These are phyloP conservation scores for Caranx ignobilis DNA, from an alignment of 2,113 vertebrate species.

Conservation along the genomic window DNA sequence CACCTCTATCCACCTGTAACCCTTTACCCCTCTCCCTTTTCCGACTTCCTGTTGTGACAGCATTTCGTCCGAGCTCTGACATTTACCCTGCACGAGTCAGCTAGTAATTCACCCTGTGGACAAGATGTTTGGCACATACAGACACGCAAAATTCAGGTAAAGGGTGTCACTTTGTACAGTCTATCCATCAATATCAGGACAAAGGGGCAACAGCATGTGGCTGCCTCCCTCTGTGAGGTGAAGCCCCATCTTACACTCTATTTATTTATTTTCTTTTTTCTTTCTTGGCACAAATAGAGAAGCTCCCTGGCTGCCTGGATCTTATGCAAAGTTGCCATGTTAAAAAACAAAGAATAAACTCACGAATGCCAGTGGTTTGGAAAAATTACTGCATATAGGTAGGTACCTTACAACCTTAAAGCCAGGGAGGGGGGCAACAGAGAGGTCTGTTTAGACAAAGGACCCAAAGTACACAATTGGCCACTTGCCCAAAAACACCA, in stretches of 20 bases:
- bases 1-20: constrained; percentile 11
- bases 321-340: no score
- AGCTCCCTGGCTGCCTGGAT: neutral
- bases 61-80: constrained; percentile 42
- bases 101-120: constrained; percentile 41
- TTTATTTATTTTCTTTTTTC: constrained; percentile 36
- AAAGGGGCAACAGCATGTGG: constrained; percentile 20
- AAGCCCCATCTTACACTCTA: constrained; percentile 10
- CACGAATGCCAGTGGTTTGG: no score
- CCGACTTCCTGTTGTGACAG: constrained; percentile 44
- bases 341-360: no score
- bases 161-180: constrained; percentile 7
- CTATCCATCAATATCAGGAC: constrained; percentile 35
- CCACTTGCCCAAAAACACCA: no score
- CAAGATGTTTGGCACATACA: constrained; percentile 13
- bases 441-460: no score
- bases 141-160: constrained; percentile 24
- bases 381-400: no score
- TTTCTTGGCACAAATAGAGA: neutral
- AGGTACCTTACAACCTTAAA: no score
- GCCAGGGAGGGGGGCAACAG: no score
- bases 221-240: constrained; percentile 41
- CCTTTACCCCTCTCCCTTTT: constrained; percentile 25
- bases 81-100: constrained; percentile 40
- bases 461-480: no score